A percentile compares a stretch with the other conserved stretches of the same genome.
Conservation (phyloP, 1,140 invertebrate genomes). For the Drosophila rufa region DNA sequence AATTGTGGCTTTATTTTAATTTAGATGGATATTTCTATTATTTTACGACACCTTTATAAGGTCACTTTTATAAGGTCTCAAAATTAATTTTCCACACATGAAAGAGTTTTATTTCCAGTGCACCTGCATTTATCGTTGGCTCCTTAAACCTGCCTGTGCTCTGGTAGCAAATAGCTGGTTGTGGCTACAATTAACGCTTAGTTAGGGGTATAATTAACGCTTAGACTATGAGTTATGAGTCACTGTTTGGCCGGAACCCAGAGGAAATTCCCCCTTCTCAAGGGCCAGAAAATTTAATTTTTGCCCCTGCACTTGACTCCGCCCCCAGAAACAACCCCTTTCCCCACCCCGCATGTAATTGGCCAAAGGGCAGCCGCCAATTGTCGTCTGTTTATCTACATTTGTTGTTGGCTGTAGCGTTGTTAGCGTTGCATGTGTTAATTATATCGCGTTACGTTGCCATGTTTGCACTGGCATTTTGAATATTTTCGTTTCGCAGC, state of each 20-base stretch:
- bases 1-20: not conserved
- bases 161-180: not conserved
- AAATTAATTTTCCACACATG: too few relatives aligned
- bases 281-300: conserved; percentile 36
- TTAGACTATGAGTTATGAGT: conserved; percentile 31
- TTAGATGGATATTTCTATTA: not conserved
- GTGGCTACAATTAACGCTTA: conserved; percentile 14
- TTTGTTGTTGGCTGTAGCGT: conserved; percentile 27
- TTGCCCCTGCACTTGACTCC: conserved; percentile 39
- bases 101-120: not conserved
- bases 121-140: conserved; percentile 4
- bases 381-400: conserved; percentile 46
- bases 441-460: conserved; percentile 54
- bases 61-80: too few relatives aligned
- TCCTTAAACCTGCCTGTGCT: conserved; percentile 39
- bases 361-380: conserved; percentile 66
- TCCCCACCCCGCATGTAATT: conserved; percentile 45
- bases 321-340: not conserved
- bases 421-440: conserved; percentile 44
- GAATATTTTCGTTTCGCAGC: conserved; percentile 33
- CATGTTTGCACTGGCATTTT: conserved; percentile 43
- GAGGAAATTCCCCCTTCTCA: conserved; percentile 36
- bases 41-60: too few relatives aligned
- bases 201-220: conserved; percentile 36
- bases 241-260: conserved; percentile 10